Base-by-base conservation (phyloP, 2,797 vertebrate species). In the Hydrocynus forskahlii region DNA sequence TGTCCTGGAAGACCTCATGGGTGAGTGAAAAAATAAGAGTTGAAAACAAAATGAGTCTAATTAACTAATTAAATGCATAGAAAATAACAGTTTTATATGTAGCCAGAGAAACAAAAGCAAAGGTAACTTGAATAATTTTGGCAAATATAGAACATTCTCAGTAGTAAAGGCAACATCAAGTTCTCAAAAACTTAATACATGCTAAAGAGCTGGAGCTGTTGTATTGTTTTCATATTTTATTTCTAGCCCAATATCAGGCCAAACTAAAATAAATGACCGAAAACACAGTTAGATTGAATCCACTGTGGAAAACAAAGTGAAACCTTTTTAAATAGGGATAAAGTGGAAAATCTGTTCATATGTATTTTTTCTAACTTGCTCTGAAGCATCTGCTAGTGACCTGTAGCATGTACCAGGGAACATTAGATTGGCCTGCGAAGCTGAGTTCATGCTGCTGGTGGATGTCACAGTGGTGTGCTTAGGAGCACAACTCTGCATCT, bases 381-480 rank as follows among this genome's bases (percentile, higher is more conserved):
- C 6, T 45, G 10, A 5, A 45, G 43, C 43, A 45, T 45, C 43
- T 45, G 43, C 5, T 45, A n/a, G 63, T 38, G n/a, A 45, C 52
- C 35, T 54, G 50, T 17, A 8, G 12, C 52, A 6, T 19, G 1
- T 74, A 80, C 69, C 78, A 38, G 83, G 43, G n/a, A 2, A 21
- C 43, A 23, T 40, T 17, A 1, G 48, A 63, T 52, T 35, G 64
- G 19, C 54, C 35, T 78, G 70, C 48, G 7, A 23, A n/a, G n/a
- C 14, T 23, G 43, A 54, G 48, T 25, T 13, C 5, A 59, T 63
- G 43, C 45, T 78, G 55, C n/a, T n/a, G 19, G 23, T 25, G 52
- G 73, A 75, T 59, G 69, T 89, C 29, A 92, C 87, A 83, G 90
- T 90, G 79, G 91, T 89, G 79, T 92, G 82, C 81, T 91, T 93